phyloP scores from a whole-genome alignment of 2,113 vertebrate species.

The Tenebrosternarchus preto region DNA sequence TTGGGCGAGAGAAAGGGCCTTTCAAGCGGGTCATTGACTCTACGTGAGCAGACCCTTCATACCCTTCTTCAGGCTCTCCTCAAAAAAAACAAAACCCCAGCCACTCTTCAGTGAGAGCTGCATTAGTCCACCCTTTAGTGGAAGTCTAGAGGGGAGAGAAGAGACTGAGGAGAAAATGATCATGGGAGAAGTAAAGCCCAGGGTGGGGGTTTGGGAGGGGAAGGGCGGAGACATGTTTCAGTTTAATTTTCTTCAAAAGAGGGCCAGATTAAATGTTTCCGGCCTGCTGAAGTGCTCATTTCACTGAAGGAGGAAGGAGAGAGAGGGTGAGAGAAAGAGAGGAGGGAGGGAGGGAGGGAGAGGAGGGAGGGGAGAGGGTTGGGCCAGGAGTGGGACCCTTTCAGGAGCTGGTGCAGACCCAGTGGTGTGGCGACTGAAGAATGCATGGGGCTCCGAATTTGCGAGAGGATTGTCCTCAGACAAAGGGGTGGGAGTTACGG shows the following conservation, averaged over 20 bases:
- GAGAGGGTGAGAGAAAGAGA: conserved; percentile 72
- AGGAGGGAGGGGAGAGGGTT: conserved; percentile 70
- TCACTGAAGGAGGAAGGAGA: conserved; percentile 84
- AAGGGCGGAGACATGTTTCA: conserved; percentile 94
- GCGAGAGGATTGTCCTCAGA: conserved; percentile 96
- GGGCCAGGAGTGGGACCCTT: conserved; percentile 81
- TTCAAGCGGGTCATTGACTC: conserved; percentile 63
- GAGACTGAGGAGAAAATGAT: conserved; percentile 60
- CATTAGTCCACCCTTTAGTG: conserved; percentile 66
- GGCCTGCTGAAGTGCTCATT: conserved; percentile 98
- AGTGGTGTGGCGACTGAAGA: conserved; percentile 91
- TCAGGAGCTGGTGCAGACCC: conserved; percentile 93
- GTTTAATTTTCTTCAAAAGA: conserved; percentile 97
- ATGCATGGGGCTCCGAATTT: conserved; percentile 94
- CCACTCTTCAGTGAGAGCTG: conserved; percentile 67
- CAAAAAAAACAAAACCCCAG: conserved; percentile 58
- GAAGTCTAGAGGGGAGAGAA: conserved; percentile 32
- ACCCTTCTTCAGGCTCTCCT: conserved; percentile 34
- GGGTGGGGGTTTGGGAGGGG: conserved; percentile 58
- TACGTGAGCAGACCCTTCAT: conserved; percentile 56
- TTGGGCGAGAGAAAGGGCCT: conserved; percentile 44
- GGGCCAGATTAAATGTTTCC: conserved; percentile 99
- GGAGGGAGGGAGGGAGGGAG: conserved; percentile 81
- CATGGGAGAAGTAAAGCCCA: conserved; percentile 57
- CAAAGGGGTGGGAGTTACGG: conserved; percentile 96